These are phyloP conservation scores for Drosophila melanogaster DNA, from an alignment of 1,140 invertebrate genomes.

Conservation along the genomic window DNA sequence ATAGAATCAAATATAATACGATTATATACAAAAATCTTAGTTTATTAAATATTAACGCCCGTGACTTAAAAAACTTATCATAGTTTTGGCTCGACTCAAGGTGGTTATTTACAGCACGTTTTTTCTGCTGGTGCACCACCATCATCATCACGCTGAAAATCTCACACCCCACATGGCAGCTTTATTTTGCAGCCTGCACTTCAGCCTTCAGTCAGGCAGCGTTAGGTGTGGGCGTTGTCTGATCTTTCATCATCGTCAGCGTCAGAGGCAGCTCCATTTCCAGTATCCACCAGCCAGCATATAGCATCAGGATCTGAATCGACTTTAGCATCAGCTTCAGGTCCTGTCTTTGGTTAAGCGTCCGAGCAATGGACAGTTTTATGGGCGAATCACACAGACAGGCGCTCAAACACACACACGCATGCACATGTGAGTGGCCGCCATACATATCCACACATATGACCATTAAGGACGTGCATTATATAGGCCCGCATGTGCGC, in stretches of 20 bases:
- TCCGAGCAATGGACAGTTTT: slow-evolving; percentile 68
- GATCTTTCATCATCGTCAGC: slow-evolving; percentile 78
- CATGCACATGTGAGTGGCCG: slow-evolving; percentile 5
- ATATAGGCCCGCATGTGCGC: slow-evolving; percentile 56
- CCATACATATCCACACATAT: slow-evolving; percentile 6
- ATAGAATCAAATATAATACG: no score
- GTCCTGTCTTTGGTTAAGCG: slow-evolving; percentile 33
- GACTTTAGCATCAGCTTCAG: not conserved
- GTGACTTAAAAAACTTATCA: no score
- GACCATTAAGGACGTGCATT: slow-evolving; percentile 40
- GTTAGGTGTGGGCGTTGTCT: slow-evolving; percentile 69
- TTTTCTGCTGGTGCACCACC: slow-evolving; percentile 13
- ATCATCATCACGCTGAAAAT: slow-evolving; percentile 31
- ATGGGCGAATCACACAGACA: slow-evolving; percentile 35
- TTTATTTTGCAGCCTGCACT: slow-evolving; percentile 59
- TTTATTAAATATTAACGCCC: no score
- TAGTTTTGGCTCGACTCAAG: no score
- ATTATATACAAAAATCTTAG: no score
- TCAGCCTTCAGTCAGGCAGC: slow-evolving; percentile 56
- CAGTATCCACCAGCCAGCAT: slow-evolving; percentile 7
- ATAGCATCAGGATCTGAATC: not conserved
- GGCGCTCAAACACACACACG: not conserved
- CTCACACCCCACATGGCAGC: slow-evolving; percentile 44
- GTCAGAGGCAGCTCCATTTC: slow-evolving; percentile 40
- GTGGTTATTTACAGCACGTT: not conserved